phyloP scores from a whole-genome alignment of 2,113 vertebrate genomes.

The Cyanoramphus novaezelandiae region DNA sequence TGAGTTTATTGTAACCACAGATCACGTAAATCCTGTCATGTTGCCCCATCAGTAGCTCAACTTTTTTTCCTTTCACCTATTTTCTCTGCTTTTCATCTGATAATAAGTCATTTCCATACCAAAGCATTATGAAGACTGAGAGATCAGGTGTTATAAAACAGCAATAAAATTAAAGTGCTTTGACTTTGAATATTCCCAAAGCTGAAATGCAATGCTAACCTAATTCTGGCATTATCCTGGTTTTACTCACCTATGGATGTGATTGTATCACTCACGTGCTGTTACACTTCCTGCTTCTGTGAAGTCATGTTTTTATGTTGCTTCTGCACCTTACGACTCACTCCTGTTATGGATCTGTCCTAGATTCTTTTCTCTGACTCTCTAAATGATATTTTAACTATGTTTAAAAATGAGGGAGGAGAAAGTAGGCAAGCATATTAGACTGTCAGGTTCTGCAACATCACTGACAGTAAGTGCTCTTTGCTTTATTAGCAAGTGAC shows the following conservation, averaged over 20 bases:
- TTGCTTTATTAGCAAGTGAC: background rate
- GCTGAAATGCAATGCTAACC: background rate
- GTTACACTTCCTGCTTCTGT: background rate
- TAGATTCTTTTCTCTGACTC: constrained; percentile 39
- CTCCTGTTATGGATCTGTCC: background rate
- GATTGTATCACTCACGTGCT: background rate
- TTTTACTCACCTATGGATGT: background rate
- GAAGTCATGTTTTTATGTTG: background rate
- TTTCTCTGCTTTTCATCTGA: background rate
- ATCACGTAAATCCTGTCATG: background rate
- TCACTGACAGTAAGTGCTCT: background rate
- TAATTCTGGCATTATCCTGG: background rate
- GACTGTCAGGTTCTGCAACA: constrained; percentile 9
- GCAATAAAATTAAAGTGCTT: background rate
- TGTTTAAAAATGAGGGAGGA: constrained; percentile 1
- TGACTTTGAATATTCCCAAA: background rate
- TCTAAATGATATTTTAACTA: background rate
- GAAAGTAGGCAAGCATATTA: background rate
- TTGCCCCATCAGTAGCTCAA: background rate
- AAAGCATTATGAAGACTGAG: background rate
- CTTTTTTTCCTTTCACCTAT: background rate
- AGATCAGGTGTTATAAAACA: background rate
- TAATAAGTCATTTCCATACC: background rate
- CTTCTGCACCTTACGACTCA: background rate
- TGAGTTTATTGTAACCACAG: constrained; percentile 6